A percentile compares a stretch with the other conserved stretches of the same genome.
Evolutionary conservation across 2,797 vertebrate species (phyloP).

Genomic region (Rachycentron canadum): DNA sequence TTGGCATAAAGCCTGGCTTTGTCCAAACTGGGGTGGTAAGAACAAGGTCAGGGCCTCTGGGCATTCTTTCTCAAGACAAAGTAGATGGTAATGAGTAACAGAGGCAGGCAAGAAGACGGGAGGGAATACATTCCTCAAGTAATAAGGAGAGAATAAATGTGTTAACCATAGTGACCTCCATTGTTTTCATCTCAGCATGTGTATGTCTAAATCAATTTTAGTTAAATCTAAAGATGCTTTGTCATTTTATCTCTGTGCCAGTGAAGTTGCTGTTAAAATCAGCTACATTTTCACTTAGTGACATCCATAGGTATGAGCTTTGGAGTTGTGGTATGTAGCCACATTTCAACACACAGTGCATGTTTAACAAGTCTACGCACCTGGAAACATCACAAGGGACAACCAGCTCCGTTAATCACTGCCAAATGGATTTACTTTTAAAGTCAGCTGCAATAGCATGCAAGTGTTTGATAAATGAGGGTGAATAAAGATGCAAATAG

Average conservation of each 20-base stretch:
- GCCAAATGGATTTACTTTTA: constrained; percentile 40
- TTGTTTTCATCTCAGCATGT: constrained; percentile 15
- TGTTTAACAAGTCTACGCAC: constrained; percentile 32
- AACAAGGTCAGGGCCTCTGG: constrained; percentile 60
- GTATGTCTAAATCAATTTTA: constrained; percentile 10
- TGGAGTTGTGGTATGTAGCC: neutral
- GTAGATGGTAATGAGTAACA: constrained; percentile 60
- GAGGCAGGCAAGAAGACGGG: constrained; percentile 5
- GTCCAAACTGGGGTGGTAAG: constrained; percentile 58
- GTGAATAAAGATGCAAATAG: constrained; percentile 16
- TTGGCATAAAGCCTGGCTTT: constrained; percentile 73
- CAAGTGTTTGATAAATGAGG: constrained; percentile 20
- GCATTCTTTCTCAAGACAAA: constrained; percentile 62
- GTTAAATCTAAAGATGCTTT: neutral
- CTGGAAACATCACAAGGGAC: constrained; percentile 33
- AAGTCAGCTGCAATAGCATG: constrained; percentile 26
- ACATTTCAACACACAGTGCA: constrained; percentile 17
- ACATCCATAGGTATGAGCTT: constrained; percentile 1
- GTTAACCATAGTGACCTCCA: neutral
- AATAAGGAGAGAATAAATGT: constrained; percentile 14
- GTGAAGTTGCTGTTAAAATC: neutral
- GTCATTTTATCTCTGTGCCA: neutral
- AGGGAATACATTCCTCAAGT: constrained; percentile 22
- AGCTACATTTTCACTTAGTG: neutral
- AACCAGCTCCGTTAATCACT: constrained; percentile 24